Conservation (phyloP, 2,888 invertebrate species). For the Diaperis boleti region DNA sequence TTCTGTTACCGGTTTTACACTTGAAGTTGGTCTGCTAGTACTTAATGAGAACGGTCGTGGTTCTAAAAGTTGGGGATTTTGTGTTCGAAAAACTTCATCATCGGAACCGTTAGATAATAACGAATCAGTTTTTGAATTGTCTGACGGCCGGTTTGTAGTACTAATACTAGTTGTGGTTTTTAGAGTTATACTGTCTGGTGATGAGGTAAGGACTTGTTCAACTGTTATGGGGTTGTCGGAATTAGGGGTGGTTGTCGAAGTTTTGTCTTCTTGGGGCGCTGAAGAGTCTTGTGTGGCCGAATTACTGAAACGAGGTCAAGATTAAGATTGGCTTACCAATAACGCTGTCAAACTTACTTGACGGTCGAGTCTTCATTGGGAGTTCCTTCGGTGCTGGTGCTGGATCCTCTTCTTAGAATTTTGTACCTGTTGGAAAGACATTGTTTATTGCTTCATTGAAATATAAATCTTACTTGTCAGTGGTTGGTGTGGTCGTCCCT, state of each 20-base stretch:
- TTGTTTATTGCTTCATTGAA: neutral
- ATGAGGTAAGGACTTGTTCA: constrained; percentile 31
- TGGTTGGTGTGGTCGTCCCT: neutral
- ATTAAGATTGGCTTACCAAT: neutral
- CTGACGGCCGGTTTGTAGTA: constrained; percentile 34
- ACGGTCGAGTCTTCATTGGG: neutral
- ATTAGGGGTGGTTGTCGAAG: constrained; percentile 19
- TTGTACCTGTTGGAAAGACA: constrained; percentile 31
- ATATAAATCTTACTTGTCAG: neutral
- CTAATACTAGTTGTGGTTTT: constrained; percentile 32
- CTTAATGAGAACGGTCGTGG: constrained; percentile 60
- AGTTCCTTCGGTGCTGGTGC: constrained; percentile 1
- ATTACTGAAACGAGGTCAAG: neutral
- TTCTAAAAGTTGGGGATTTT: constrained; percentile 56
- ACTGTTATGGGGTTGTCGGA: constrained; percentile 11
- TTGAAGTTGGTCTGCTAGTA: constrained; percentile 51
- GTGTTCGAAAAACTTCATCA: constrained; percentile 14
- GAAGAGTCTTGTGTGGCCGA: neutral
- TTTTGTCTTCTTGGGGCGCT: neutral
- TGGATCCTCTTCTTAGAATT: constrained; percentile 36
- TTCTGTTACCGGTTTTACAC: constrained; percentile 57
- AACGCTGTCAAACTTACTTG: constrained; percentile 4
- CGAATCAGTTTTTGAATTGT: constrained; percentile 23
- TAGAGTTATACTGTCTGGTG: constrained; percentile 36
- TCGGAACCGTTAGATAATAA: constrained; percentile 11